A percentile compares a stretch with the other conserved stretches of the same genome.
Evolutionary conservation across 2,888 invertebrate species (phyloP).

Genomic region (Pollenia griseotomentosa): DNA sequence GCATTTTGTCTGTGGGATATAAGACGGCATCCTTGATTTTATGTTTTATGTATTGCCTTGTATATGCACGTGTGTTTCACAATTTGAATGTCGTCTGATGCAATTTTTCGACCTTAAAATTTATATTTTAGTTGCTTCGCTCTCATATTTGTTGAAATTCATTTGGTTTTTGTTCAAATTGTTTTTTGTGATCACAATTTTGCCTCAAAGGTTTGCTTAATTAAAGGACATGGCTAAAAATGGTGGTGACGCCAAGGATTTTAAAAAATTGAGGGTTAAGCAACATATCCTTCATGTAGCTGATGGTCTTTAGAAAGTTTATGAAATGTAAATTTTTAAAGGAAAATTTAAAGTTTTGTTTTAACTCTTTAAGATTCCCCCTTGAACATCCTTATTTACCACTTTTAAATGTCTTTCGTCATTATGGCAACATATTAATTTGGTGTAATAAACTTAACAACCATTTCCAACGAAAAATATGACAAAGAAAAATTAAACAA

Average conservation of each 20-base stretch:
- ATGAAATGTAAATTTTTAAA: no score
- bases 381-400: neutral
- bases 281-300: no score
- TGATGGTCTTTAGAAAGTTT: no score
- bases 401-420: neutral
- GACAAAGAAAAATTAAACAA: slow-evolving; percentile 1
- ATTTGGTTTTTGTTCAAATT: no score
- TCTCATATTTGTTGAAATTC: neutral
- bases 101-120: slow-evolving; percentile 48
- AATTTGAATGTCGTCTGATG: slow-evolving; percentile 46
- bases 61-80: slow-evolving; percentile 46
- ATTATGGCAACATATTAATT: neutral
- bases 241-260: neutral
- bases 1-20: neutral
- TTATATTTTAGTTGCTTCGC: neutral
- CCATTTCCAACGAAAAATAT: neutral
- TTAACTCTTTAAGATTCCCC: neutral
- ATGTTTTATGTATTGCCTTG: slow-evolving; percentile 2
- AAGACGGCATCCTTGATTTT: slow-evolving; percentile 69
- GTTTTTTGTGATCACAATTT: no score
- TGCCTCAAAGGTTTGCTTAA: neutral
- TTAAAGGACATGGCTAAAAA: neutral
- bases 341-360: no score
- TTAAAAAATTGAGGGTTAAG: no score
- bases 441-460: slow-evolving; percentile 13